Evolutionary conservation across 2,797 vertebrate species (phyloP).

Genomic region (Sylvia borin): DNA sequence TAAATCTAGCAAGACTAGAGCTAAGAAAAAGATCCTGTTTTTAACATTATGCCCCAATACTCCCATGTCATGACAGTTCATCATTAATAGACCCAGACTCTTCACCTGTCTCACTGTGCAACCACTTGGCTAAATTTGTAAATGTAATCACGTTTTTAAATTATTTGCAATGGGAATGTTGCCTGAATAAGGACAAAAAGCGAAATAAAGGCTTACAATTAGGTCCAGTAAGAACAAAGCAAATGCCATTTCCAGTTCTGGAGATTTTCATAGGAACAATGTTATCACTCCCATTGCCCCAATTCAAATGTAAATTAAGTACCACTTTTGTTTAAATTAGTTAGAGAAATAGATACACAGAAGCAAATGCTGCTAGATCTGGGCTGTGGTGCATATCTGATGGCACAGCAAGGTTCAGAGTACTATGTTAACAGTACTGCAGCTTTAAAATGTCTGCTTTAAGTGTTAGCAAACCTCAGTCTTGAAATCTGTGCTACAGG

Average conservation of each 20-base stretch:
- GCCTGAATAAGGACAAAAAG: neutral
- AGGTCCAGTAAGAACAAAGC: neutral
- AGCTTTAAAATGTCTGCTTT: neutral
- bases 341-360: neutral
- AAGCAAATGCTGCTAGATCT: neutral
- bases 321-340: conserved; percentile 33
- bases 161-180: neutral
- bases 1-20: neutral
- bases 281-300: neutral
- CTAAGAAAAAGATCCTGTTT: neutral
- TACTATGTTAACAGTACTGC: neutral
- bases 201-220: neutral
- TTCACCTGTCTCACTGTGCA: neutral
- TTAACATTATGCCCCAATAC: neutral
- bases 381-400: conserved; percentile 27
- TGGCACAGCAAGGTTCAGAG: neutral
- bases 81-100: neutral
- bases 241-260: neutral
- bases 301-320: conserved; percentile 27
- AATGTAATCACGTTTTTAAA: neutral
- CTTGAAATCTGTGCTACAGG: neutral
- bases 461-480: neutral
- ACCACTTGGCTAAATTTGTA: neutral
- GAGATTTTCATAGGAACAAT: neutral
- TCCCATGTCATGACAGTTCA: accelerated